These are phyloP conservation scores for Nymphalis urticae DNA, from an alignment of 2,888 invertebrate genomes.

Conservation along the genomic window DNA sequence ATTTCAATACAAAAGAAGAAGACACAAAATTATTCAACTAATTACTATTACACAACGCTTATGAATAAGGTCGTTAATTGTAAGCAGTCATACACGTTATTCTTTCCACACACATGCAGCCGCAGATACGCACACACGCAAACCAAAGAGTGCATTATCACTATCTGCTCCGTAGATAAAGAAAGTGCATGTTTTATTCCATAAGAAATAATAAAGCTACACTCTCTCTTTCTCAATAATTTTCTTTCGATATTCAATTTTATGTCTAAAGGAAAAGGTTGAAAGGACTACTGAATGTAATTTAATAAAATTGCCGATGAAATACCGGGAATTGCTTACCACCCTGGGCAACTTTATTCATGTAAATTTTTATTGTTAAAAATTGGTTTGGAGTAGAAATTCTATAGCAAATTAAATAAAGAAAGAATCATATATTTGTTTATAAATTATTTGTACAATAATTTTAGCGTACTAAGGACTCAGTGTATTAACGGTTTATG, in stretches of 20 bases:
- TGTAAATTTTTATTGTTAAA: constrained; percentile 24
- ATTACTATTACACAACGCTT: too few relatives aligned
- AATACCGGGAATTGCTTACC: constrained; percentile 31
- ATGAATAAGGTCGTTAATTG: too few relatives aligned
- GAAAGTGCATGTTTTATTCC: not conserved
- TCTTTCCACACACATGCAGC: too few relatives aligned
- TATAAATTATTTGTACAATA: not conserved
- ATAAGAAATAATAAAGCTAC: not conserved
- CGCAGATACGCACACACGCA: too few relatives aligned
- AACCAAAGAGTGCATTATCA: too few relatives aligned
- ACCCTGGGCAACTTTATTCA: constrained; percentile 15
- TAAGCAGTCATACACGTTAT: too few relatives aligned
- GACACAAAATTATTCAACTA: too few relatives aligned
- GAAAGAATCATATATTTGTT: not conserved
- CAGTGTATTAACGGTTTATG: too few relatives aligned
- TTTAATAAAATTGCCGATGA: constrained; percentile 47
- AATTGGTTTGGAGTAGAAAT: constrained; percentile 6
- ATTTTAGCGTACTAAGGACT: not conserved
- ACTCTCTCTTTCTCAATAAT: not conserved
- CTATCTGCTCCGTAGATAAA: too few relatives aligned
- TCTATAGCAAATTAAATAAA: not conserved
- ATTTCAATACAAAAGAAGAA: too few relatives aligned
- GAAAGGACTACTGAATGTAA: constrained; percentile 40
- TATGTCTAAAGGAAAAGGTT: constrained; percentile 27
- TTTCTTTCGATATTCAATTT: constrained; percentile 33